A percentile compares a stretch with the other conserved stretches of the same genome.
phyloP scores from a whole-genome alignment of 2,113 vertebrate species.

The Cochlearius cochlearius region DNA sequence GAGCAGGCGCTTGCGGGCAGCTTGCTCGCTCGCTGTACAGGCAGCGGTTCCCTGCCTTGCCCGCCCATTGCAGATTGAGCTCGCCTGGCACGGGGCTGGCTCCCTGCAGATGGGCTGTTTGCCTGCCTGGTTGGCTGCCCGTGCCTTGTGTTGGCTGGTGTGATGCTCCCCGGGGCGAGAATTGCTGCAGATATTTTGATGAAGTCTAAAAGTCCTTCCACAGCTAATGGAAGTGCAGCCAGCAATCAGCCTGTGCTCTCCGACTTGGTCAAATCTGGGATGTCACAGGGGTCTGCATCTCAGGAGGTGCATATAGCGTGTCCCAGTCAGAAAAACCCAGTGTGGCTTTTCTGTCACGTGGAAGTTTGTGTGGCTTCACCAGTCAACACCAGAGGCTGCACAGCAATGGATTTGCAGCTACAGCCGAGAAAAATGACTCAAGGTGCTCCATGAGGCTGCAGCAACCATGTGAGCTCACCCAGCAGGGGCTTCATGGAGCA shows the following conservation, averaged over 20 bases:
- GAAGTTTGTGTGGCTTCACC: background rate
- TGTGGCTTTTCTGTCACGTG: background rate
- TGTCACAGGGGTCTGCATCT: background rate
- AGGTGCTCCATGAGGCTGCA: background rate
- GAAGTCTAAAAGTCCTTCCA: background rate
- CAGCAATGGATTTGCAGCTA: background rate
- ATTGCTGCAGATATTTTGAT: background rate
- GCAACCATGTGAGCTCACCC: background rate
- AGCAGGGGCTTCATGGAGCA: rapidly evolving
- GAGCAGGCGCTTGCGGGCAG: background rate
- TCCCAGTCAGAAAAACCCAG: background rate
- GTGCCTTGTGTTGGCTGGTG: background rate
- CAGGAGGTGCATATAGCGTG: background rate
- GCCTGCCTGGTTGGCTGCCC: background rate
- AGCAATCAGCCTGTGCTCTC: no score
- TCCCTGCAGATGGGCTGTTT: background rate
- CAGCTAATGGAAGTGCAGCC: background rate
- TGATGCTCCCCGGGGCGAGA: background rate
- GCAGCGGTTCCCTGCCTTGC: background rate
- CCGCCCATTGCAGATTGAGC: background rate
- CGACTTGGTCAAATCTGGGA: background rate
- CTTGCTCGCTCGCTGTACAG: rapidly evolving
- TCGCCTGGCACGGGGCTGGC: background rate
- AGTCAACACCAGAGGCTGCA: background rate
- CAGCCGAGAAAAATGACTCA: background rate